Evolutionary conservation across 2,888 invertebrate genomes (phyloP).

Genomic region (Sphaerophoria rueppellii): DNA sequence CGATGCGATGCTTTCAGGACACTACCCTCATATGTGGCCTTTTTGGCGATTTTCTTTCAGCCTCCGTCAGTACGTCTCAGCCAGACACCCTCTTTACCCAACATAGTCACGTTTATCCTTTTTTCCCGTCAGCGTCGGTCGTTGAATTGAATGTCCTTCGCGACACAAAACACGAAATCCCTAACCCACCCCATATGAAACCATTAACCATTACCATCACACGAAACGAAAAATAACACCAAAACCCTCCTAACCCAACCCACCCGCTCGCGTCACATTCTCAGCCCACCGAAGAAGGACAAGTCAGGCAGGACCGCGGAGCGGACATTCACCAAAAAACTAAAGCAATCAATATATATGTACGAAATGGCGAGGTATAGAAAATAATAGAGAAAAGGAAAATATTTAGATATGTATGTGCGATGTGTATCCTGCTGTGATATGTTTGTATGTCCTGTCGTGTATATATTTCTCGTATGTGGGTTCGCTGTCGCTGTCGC

Average conservation of each 20-base stretch:
- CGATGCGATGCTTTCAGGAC: slow-evolving; percentile 58
- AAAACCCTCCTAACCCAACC: slow-evolving; percentile 27
- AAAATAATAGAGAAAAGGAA: slow-evolving; percentile 71
- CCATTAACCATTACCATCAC: background rate
- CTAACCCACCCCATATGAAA: slow-evolving; percentile 32
- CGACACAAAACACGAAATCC: slow-evolving; percentile 67
- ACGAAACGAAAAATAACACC: slow-evolving; percentile 9
- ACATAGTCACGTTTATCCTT: slow-evolving; percentile 61
- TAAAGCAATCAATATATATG: slow-evolving; percentile 70
- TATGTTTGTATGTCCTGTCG: slow-evolving; percentile 58
- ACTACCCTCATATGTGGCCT: slow-evolving; percentile 67
- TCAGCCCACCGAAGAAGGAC: too few relatives aligned
- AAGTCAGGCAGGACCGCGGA: slow-evolving; percentile 36
- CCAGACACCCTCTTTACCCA: slow-evolving; percentile 50
- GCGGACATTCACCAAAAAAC: slow-evolving; percentile 69
- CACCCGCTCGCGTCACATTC: background rate
- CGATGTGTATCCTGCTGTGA: slow-evolving; percentile 63
- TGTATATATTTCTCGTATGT: slow-evolving; percentile 55
- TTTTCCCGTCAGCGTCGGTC: slow-evolving; percentile 27
- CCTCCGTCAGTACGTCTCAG: slow-evolving; percentile 29
- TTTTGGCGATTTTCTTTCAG: slow-evolving; percentile 70
- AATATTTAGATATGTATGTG: slow-evolving; percentile 50
- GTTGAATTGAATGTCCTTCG: slow-evolving; percentile 65
- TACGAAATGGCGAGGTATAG: slow-evolving; percentile 42
- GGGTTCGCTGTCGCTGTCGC: slow-evolving; percentile 68